Evolutionary conservation across 2,888 invertebrate genomes (phyloP).

Genomic region (Epinotia bilunana): DNA sequence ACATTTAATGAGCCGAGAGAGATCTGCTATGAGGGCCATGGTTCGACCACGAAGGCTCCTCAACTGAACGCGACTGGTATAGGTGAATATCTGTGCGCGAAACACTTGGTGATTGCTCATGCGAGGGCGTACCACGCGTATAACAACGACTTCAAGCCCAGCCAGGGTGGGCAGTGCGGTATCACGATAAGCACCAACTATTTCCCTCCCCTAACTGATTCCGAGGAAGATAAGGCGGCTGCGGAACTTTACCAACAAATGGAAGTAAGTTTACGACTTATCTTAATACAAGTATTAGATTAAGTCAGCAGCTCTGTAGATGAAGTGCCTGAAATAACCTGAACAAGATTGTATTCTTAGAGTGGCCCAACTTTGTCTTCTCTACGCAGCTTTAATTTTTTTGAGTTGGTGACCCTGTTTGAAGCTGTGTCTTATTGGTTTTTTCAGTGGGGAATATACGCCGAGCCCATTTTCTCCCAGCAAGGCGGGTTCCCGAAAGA

Average conservation of each 20-base stretch:
- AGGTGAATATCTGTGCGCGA: slow-evolving; percentile 78
- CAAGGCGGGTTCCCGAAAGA: slow-evolving; percentile 82
- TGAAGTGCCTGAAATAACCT: no score
- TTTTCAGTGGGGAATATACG: slow-evolving; percentile 72
- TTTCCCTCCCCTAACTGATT: slow-evolving; percentile 54
- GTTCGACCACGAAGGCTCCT: slow-evolving; percentile 56
- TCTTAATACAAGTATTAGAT: no score
- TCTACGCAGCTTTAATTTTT: no score
- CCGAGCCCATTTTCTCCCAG: slow-evolving; percentile 77
- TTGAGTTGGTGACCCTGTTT: no score
- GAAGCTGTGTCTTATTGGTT: no score
- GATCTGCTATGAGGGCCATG: slow-evolving; percentile 46
- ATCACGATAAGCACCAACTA: slow-evolving; percentile 56
- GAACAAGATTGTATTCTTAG: no score
- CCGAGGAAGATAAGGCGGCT: slow-evolving; percentile 56
- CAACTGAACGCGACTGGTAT: slow-evolving; percentile 64
- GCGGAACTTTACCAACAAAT: slow-evolving; percentile 55
- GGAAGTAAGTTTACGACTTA: slow-evolving; percentile 48
- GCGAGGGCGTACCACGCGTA: slow-evolving; percentile 82
- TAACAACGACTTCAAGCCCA: slow-evolving; percentile 65
- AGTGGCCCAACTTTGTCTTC: no score
- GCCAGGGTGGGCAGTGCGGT: slow-evolving; percentile 56
- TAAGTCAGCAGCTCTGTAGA: no score
- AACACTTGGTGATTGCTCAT: slow-evolving; percentile 82
- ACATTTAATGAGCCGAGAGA: slow-evolving; percentile 77